A percentile compares a stretch with the other conserved stretches of the same genome.
Evolutionary conservation across 2,113 vertebrate species (phyloP).

Genomic region (Mixornis gularis): DNA sequence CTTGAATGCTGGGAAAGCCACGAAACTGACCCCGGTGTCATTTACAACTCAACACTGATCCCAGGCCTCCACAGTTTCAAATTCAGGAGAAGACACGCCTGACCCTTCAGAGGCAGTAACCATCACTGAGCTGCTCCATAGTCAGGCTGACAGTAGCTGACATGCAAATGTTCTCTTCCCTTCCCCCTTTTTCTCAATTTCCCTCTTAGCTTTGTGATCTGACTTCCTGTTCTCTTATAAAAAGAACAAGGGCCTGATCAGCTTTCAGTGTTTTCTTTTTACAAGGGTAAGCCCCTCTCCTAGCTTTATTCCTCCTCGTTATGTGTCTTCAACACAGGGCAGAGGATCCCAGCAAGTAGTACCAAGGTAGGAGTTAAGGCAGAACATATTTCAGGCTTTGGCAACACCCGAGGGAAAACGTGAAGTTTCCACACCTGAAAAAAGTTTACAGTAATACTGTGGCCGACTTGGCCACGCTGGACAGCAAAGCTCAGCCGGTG

Average conservation of each 20-base stretch:
- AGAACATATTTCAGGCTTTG: not conserved
- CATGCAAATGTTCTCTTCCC: not conserved
- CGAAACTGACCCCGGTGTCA: not conserved
- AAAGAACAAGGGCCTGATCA: not conserved
- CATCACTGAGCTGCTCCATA: not conserved
- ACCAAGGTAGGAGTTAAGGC: fast-evolving
- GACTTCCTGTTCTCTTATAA: conserved; percentile 44
- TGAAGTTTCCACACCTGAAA: not conserved
- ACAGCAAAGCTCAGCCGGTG: not conserved
- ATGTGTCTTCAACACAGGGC: not conserved
- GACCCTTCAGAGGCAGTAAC: not conserved
- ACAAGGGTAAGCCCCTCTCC: not conserved
- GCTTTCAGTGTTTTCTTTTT: not conserved
- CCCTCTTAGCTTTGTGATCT: not conserved
- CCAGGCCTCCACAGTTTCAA: not conserved
- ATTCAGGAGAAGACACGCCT: not conserved
- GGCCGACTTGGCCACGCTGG: not conserved
- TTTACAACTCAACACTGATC: not conserved
- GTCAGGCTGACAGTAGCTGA: not conserved
- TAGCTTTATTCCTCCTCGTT: not conserved
- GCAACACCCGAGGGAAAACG: not conserved
- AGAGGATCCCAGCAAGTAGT: not conserved
- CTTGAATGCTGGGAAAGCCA: not conserved
- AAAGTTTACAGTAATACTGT: not conserved
- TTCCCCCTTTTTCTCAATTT: conserved; percentile 37